Base-by-base conservation (phyloP, 1,140 invertebrate species). In the Triops cancriformis region DNA sequence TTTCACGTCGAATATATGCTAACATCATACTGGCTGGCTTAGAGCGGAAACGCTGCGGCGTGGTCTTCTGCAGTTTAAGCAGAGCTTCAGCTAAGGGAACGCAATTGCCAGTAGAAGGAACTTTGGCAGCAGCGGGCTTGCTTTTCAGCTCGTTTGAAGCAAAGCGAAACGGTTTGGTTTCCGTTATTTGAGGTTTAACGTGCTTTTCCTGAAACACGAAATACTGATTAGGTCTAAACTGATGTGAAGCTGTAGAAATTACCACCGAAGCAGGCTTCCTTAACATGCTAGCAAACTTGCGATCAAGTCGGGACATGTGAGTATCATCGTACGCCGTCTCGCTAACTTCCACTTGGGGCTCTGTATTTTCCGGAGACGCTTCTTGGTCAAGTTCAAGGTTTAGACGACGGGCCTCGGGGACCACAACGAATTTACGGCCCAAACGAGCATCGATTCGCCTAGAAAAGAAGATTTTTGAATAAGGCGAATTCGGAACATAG, bases 31-130 rank as follows among this genome's bases (percentile, higher is more conserved):
- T 74, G 7, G 31, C 31, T 74, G 31, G 42, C 23, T 27, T 51
- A 14, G 75, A 76, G 26, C 64, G 75, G 42, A 76, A 76, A 76
- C 75, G 75, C 4, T 76, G 31, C 9, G 75, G 75, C 1, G 75
- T 76, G 18, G 43, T n/a, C 26, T 76, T 76, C 42, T 76, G 42
- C 23, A 43, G 64, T 27, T 76, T 76, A 6, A 51, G 43, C 43
- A 76, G 23, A 51, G 42, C 43, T 76, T 76, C 75, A 45, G 75
- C 75, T 27, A 76, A 64, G 23, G 51, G 23, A 23, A 23, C 23
- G 23, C 18, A 14, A 64, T 64, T 14, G 23, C 23, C 10, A 64
- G 6, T 23, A 23, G 51, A 5, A 14, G 3, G 10, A n/a, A 5
- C 14, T 64, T 64, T 64, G 9, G 23, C 6, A 23, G 51, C 23